phyloP scores from a whole-genome alignment of 2,113 vertebrate genomes.

The Saccopteryx leptura region DNA sequence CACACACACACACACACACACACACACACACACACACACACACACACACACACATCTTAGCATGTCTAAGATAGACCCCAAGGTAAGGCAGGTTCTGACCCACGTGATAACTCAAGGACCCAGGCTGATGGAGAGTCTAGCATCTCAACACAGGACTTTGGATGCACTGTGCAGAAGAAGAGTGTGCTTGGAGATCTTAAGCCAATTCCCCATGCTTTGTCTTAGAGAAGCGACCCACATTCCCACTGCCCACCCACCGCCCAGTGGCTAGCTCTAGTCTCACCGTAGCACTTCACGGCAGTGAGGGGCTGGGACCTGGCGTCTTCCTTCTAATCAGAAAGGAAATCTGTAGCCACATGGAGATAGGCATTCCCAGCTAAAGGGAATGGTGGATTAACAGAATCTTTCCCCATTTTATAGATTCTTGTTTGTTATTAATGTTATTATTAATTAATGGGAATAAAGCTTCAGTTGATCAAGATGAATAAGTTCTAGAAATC shows the following conservation, averaged over 20 bases:
- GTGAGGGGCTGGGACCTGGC: too few species aligned
- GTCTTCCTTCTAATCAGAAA: not conserved
- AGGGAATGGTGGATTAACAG: not conserved
- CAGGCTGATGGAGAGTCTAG: accelerated
- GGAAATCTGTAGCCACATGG: not conserved
- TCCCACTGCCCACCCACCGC: too few species aligned
- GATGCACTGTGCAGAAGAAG: not conserved
- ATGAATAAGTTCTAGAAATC: not conserved
- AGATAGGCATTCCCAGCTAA: too few species aligned
- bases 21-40: too few species aligned
- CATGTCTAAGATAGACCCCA: accelerated
- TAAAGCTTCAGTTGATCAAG: not conserved
- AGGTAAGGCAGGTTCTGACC: not conserved
- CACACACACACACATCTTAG: too few species aligned
- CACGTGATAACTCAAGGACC: too few species aligned
- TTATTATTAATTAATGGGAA: not conserved
- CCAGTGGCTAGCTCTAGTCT: not conserved
- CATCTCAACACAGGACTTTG: not conserved
- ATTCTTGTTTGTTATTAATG: not conserved
- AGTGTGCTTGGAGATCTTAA: accelerated
- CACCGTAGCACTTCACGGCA: not conserved
- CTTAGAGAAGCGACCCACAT: not conserved
- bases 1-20: too few species aligned
- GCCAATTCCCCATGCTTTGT: accelerated
- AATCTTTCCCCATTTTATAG: not conserved